These are phyloP conservation scores for Indri indri DNA, from an alignment of 2,113 vertebrate genomes.

Conservation along the genomic window DNA sequence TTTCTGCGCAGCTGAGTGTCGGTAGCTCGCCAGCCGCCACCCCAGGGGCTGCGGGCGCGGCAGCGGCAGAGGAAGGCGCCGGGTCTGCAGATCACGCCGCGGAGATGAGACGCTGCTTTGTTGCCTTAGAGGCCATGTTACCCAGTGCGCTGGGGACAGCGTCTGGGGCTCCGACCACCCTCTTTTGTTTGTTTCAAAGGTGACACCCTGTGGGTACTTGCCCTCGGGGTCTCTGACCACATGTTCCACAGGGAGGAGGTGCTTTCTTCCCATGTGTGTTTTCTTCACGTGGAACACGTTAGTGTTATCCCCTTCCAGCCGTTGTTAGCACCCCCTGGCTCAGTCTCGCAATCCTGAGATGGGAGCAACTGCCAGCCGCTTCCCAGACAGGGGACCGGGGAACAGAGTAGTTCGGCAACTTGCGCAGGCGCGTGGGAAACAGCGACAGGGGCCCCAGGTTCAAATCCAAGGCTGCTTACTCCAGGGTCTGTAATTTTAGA, in stretches of 20 bases:
- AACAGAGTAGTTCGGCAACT: background rate
- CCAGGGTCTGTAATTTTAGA: background rate
- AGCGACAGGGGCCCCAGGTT: background rate
- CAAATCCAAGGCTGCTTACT: background rate
- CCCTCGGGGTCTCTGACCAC: too few relatives aligned
- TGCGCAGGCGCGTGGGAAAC: background rate
- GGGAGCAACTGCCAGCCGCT: too few relatives aligned
- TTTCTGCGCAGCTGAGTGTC: constrained; percentile 69
- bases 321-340: too few relatives aligned
- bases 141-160: too few relatives aligned
- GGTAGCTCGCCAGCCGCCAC: constrained; percentile 59
- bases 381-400: too few relatives aligned
- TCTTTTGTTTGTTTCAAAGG: too few relatives aligned
- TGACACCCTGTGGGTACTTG: too few relatives aligned
- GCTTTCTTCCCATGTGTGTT: background rate
- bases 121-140: background rate
- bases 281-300: background rate
- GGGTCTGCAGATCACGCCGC: background rate
- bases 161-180: too few relatives aligned
- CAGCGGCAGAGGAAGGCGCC: too few relatives aligned
- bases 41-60: constrained; percentile 51
- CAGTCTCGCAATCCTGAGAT: too few relatives aligned
- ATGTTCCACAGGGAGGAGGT: background rate
- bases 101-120: background rate
- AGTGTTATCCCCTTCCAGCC: too few relatives aligned